Evolutionary conservation across 1,140 invertebrate species (phyloP), one percentile per base, ranked within the genome.

Genomic region (Anoplolepis gracilipes): DNA sequence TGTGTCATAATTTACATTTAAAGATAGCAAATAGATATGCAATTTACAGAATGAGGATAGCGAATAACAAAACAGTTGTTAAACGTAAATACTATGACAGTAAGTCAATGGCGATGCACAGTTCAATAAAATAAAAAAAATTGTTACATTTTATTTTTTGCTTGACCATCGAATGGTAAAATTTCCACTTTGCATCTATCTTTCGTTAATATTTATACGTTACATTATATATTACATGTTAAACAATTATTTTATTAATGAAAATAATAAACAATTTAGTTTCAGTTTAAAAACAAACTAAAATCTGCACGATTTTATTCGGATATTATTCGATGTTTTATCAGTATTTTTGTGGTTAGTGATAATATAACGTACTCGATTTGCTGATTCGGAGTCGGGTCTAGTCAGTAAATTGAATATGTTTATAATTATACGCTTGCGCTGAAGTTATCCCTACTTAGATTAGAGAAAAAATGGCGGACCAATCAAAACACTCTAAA

Each of bases 1-100:
- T 13, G 10, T 70, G 39, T 70, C 39, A 70, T 70, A 46, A 46
- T 46, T 70, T 46, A 46, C 67, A 36, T 70, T 19, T 70, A 46
- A 46, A 76, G 13, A 61, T 76, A 39, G 55, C 55, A 36, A 76
- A 61, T 76, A 55, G 73, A 55, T 76, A 57, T 61, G 73, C 73
- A 16, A 25, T 76, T 61, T 76, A 59, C 5, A 39, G 73, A 57
- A 25, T 76, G 49, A 61, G 13, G 7, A 61, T 42, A 39, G 64
- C 64, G n/a, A 67, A 67, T 22, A 42, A 22, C 22, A 67, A 67
- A 67, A 42, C 0, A 25, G 8, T 22, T 67, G 8, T 42, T 39
- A 39, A 67, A 67, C 64, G 36, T 22, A 67, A 42, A 16, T 25
- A 59, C 7, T 67, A 67, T 42, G 33, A 67, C 19, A 67, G 64